These are phyloP conservation scores for Istiophorus platypterus DNA, from an alignment of 2,113 vertebrate genomes.

Conservation along the genomic window DNA sequence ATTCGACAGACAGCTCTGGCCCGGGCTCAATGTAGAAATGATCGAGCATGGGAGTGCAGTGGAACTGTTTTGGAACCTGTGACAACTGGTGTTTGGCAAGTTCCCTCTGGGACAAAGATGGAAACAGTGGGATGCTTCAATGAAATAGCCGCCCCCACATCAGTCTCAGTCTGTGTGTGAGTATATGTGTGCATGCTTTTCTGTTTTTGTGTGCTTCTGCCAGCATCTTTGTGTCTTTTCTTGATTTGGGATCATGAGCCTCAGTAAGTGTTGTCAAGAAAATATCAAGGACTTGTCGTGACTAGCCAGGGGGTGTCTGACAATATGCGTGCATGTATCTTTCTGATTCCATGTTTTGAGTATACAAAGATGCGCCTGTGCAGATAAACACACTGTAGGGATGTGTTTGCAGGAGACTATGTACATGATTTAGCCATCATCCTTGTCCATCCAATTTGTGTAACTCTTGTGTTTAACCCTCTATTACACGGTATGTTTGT, in stretches of 20 bases:
- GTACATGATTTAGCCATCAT: conserved; percentile 2
- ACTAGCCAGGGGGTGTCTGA: conserved; percentile 51
- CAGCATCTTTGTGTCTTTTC: conserved; percentile 45
- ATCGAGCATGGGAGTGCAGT: conserved; percentile 31
- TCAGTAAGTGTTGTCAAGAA: conserved; percentile 41
- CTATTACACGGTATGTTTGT: conserved; percentile 3
- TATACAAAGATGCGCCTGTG: conserved; percentile 15
- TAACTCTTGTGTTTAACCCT: conserved; percentile 2
- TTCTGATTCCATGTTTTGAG: conserved; percentile 17
- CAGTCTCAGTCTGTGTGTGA: conserved; percentile 43
- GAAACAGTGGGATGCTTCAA: conserved; percentile 72
- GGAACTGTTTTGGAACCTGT: conserved; percentile 68
- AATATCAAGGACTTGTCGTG: conserved; percentile 55
- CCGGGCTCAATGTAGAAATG: conserved; percentile 48
- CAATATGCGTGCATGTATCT: conserved; percentile 17
- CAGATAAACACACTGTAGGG: conserved; percentile 14
- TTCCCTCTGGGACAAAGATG: conserved; percentile 70
- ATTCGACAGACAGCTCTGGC: conserved; percentile 56
- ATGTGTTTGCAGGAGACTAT: conserved; percentile 6
- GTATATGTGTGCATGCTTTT: conserved; percentile 29
- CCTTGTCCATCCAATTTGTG: conserved; percentile 29
- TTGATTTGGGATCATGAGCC: conserved; percentile 49
- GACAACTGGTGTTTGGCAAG: conserved; percentile 75
- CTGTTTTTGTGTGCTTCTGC: conserved; percentile 25
- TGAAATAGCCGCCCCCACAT: conserved; percentile 69